These are phyloP conservation scores for Pica pica DNA, from an alignment of 2,113 vertebrate species.

Conservation along the genomic window DNA sequence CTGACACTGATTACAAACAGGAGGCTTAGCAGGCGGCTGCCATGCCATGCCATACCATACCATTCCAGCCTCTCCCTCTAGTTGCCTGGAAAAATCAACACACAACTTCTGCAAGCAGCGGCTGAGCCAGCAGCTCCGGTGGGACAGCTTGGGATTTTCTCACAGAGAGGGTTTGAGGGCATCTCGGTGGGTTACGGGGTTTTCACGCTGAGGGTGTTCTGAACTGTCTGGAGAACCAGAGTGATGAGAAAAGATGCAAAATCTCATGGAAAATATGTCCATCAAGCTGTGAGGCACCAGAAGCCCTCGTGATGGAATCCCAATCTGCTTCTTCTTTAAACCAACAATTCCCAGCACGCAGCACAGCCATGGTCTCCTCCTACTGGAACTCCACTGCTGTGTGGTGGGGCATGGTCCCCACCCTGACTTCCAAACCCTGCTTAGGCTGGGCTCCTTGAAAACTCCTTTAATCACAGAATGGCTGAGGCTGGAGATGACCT, in stretches of 20 bases:
- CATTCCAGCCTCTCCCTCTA: not conserved
- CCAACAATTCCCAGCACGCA: not conserved
- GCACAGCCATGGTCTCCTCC: not conserved
- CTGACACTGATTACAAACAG: not conserved
- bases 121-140: not conserved
- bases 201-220: not conserved
- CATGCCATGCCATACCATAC: not conserved
- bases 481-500: not conserved
- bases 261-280: not conserved
- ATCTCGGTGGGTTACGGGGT: not conserved
- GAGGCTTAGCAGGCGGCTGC: not conserved
- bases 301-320: fast-evolving
- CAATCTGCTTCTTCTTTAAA: not conserved
- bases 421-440: not conserved
- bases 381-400: not conserved
- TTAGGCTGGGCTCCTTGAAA: not conserved
- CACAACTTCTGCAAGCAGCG: not conserved
- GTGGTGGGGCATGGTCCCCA: not conserved
- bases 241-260: not conserved
- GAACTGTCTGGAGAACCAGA: not conserved
- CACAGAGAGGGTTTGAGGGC: not conserved
- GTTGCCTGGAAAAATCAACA: not conserved
- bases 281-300: not conserved
- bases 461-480: not conserved
- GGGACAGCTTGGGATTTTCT: not conserved